These are phyloP conservation scores for Drosophila kohkoa DNA, from an alignment of 1,140 invertebrate genomes.

Conservation along the genomic window DNA sequence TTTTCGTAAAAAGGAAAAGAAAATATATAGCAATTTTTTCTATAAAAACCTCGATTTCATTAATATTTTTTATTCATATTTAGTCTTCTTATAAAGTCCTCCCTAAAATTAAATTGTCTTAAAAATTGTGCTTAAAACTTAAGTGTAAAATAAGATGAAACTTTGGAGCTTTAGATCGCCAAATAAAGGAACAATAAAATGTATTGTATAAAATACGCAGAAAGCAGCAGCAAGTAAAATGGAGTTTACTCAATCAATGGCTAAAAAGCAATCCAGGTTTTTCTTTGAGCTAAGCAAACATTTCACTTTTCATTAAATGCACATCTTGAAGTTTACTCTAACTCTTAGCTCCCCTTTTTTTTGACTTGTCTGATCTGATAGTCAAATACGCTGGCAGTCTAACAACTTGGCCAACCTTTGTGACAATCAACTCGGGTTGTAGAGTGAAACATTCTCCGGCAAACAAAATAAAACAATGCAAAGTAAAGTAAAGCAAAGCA, in stretches of 20 bases:
- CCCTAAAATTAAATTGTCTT: too few relatives aligned
- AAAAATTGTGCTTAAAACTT: too few relatives aligned
- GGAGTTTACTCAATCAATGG: slow-evolving; percentile 7
- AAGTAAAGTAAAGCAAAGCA: slow-evolving; percentile 13
- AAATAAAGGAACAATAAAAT: too few relatives aligned
- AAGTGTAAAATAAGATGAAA: too few relatives aligned
- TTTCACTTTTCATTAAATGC: slow-evolving; percentile 26
- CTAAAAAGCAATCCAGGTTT: not conserved
- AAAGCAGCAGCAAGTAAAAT: not conserved
- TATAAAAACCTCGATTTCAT: too few relatives aligned
- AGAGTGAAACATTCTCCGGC: slow-evolving; percentile 44
- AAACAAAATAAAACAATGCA: slow-evolving; percentile 48
- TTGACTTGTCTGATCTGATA: not conserved
- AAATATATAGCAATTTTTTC: too few relatives aligned
- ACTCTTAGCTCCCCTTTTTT: not conserved
- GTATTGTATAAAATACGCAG: not conserved
- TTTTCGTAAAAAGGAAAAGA: too few relatives aligned
- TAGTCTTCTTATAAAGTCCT: too few relatives aligned
- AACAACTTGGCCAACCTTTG: slow-evolving; percentile 18
- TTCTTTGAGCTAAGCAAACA: slow-evolving; percentile 13
- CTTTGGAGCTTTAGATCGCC: too few relatives aligned
- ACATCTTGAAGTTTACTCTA: slow-evolving; percentile 20
- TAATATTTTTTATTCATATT: too few relatives aligned
- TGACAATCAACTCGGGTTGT: slow-evolving; percentile 31
- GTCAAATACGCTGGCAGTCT: slow-evolving; percentile 11